A percentile compares a stretch with the other conserved stretches of the same genome.
These are phyloP conservation scores for Melinopterus prodromus DNA, from an alignment of 2,888 invertebrate species.

Conservation along the genomic window DNA sequence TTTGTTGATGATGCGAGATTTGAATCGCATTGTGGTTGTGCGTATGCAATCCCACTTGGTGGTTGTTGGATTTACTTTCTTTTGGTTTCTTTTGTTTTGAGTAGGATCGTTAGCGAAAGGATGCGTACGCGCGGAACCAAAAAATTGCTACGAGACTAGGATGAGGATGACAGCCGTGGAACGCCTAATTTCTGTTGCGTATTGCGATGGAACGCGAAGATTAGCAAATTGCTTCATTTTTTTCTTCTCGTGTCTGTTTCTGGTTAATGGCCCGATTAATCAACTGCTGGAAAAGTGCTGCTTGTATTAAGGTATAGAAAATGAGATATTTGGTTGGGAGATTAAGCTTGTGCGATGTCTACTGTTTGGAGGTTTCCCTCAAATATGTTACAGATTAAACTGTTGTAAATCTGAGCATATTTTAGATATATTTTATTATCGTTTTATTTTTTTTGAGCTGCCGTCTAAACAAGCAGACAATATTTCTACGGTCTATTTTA, in stretches of 20 bases:
- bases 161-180: constrained; percentile 5
- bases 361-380: not conserved
- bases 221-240: constrained; percentile 18
- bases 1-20: not conserved
- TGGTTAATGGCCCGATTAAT: not conserved
- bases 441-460: no score
- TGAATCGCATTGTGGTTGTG: constrained; percentile 6
- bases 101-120: constrained; percentile 20
- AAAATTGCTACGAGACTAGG: constrained; percentile 12
- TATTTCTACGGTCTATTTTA: no score
- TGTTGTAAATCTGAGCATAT: no score
- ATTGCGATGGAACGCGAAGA: constrained; percentile 11
- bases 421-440: no score
- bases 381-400: no score
- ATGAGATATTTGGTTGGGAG: not conserved
- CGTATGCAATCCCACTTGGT: constrained; percentile 12
- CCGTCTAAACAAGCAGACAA: no score
- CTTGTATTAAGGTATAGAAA: not conserved
- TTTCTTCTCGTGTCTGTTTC: constrained; percentile 5
- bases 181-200: constrained; percentile 20
- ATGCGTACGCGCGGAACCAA: constrained; percentile 20
- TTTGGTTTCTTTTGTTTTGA: constrained; percentile 14
- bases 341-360: not conserved
- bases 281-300: not conserved
- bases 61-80: constrained; percentile 22